Evolutionary conservation across 2,797 vertebrate species (phyloP).

Genomic region (Neosilurus hyrtlii): DNA sequence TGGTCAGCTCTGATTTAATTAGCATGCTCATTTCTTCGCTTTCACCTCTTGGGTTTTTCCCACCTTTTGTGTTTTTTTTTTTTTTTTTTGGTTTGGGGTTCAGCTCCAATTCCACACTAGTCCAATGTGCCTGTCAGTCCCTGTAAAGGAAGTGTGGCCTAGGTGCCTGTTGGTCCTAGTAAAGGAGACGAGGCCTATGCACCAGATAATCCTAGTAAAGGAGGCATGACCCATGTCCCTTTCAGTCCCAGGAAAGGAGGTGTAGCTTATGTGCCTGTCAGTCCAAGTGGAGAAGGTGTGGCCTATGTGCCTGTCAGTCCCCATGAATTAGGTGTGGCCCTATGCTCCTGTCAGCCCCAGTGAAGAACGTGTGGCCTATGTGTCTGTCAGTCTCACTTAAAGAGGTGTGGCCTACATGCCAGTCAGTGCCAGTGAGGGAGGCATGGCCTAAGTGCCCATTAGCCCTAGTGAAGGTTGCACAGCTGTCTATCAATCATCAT

Average conservation of each 20-base stretch:
- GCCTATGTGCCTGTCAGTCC: background rate
- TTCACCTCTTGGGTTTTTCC: background rate
- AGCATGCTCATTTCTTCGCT: background rate
- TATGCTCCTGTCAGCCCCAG: background rate
- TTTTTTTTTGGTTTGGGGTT: too few species aligned
- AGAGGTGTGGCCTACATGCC: background rate
- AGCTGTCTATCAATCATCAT: background rate
- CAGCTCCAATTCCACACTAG: background rate
- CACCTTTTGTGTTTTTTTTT: background rate
- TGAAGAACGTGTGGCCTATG: background rate
- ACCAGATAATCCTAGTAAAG: too few species aligned
- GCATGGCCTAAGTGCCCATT: background rate
- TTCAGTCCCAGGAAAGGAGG: too few species aligned
- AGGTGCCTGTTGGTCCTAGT: background rate
- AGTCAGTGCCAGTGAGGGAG: background rate
- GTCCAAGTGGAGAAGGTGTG: background rate
- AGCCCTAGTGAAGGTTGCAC: background rate
- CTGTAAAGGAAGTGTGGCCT: background rate
- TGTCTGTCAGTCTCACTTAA: background rate
- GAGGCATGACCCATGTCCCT: too few species aligned
- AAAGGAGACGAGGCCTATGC: background rate
- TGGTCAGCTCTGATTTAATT: constrained; percentile 3
- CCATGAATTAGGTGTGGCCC: background rate
- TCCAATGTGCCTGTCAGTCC: background rate
- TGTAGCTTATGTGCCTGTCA: too few species aligned